phyloP scores from a whole-genome alignment of 2,888 invertebrate species.

The Melikaiella ostensackeni region DNA sequence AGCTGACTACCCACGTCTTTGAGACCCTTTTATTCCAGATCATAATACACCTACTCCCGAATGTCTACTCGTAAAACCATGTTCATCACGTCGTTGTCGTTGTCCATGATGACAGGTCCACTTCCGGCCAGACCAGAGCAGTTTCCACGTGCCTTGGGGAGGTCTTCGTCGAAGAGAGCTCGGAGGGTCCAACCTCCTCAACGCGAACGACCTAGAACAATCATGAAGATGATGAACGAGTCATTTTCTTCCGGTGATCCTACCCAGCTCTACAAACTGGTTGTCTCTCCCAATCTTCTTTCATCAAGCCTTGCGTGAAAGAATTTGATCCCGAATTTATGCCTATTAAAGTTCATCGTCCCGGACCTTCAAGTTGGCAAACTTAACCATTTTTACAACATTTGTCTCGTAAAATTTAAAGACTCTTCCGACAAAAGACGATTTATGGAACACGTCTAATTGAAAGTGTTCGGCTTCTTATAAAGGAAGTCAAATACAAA shows the following conservation, averaged over 20 bases:
- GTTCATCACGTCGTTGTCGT: constrained; percentile 66
- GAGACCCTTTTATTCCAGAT: constrained; percentile 63
- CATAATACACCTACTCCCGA: constrained; percentile 65
- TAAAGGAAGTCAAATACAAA: not conserved
- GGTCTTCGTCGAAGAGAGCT: not conserved
- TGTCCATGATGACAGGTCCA: constrained; percentile 67
- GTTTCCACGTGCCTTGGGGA: constrained; percentile 29
- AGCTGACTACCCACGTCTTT: constrained; percentile 64
- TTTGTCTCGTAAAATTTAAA: not conserved
- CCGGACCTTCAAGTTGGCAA: not conserved
- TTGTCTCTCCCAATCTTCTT: constrained; percentile 14
- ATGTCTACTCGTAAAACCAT: constrained; percentile 38
- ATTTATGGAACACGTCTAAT: not conserved
- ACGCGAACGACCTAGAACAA: constrained; percentile 20
- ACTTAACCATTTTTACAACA: not conserved
- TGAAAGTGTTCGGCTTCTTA: too few species aligned
- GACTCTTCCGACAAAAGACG: not conserved
- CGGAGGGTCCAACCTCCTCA: not conserved
- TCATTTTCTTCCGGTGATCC: constrained; percentile 28
- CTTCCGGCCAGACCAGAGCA: constrained; percentile 59
- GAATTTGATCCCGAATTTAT: constrained; percentile 21
- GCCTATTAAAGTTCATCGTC: constrained; percentile 2
- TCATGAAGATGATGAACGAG: constrained; percentile 10
- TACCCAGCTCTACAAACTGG: not conserved
- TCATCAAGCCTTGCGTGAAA: constrained; percentile 7